Percentiles rank a stretch among this genome's conserved stretches.
phyloP scores from a whole-genome alignment of 2,888 invertebrate species.

The Dryocosmus kuriphilus region DNA sequence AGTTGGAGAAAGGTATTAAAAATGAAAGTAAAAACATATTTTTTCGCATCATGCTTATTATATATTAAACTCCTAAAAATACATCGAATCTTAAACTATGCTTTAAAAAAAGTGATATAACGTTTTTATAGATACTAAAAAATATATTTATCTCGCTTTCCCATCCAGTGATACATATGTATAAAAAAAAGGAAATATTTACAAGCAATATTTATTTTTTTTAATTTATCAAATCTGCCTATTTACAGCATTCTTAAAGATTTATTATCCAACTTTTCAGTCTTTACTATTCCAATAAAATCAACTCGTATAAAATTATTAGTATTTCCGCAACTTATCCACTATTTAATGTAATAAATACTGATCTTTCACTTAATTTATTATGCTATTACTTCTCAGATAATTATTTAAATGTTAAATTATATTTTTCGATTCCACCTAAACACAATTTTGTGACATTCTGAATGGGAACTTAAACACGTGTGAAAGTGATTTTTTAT shows the following conservation, averaged over 20 bases:
- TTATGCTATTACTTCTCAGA: background rate
- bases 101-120: background rate
- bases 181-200: no score
- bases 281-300: no score
- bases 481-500: no score
- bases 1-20: background rate
- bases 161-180: no score
- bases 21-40: background rate
- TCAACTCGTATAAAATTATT: no score
- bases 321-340: no score
- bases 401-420: background rate
- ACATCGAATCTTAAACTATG: background rate
- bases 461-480: no score
- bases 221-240: background rate
- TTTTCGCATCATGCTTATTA: background rate
- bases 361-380: background rate
- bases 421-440: background rate
- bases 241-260: background rate
- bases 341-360: background rate
- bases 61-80: background rate
- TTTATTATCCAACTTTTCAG: background rate
- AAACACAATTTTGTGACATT: no score
- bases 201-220: no score
- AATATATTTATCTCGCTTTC: no score
- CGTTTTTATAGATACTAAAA: no score